A percentile compares a stretch with the other conserved stretches of the same genome.
Conservation (phyloP, 2,888 invertebrate species). For the Automeris io region DNA sequence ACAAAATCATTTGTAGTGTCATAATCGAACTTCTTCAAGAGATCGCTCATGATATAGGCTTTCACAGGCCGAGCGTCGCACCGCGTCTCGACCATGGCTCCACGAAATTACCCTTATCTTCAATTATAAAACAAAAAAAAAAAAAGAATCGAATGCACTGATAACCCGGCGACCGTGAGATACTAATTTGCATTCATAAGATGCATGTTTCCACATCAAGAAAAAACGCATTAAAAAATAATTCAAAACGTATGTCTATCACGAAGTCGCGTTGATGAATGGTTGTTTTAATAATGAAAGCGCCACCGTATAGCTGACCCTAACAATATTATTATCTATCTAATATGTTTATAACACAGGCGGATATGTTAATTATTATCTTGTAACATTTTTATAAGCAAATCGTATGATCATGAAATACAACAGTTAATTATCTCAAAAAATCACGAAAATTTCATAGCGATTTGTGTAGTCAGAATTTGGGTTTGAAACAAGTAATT, state of each 20-base stretch:
- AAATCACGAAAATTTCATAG: no score
- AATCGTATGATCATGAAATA: neutral
- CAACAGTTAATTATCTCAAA: no score
- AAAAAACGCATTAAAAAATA: slow-evolving; percentile 17
- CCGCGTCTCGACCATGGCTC: slow-evolving; percentile 61
- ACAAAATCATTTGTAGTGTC: slow-evolving; percentile 57
- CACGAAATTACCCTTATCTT: slow-evolving; percentile 30
- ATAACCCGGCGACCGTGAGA: slow-evolving; percentile 56
- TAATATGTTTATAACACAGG: slow-evolving; percentile 5
- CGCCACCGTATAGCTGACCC: slow-evolving; percentile 24
- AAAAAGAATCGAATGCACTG: slow-evolving; percentile 44
- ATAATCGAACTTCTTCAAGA: slow-evolving; percentile 58
- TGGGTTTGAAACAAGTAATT: no score
- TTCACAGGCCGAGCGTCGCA: slow-evolving; percentile 55
- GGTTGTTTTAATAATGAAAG: slow-evolving; percentile 24
- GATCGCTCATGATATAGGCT: slow-evolving; percentile 70
- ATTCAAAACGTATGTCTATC: slow-evolving; percentile 34
- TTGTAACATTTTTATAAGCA: neutral
- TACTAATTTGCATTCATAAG: slow-evolving; percentile 39
- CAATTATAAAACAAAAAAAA: slow-evolving; percentile 18
- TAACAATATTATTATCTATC: slow-evolving; percentile 23
- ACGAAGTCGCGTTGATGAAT: slow-evolving; percentile 28
- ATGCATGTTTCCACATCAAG: slow-evolving; percentile 31
- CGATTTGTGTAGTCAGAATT: no score
- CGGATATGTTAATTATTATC: slow-evolving; percentile 3